Conservation (phyloP, 2,113 vertebrate species). For the Budorcas taxicolor region DNA sequence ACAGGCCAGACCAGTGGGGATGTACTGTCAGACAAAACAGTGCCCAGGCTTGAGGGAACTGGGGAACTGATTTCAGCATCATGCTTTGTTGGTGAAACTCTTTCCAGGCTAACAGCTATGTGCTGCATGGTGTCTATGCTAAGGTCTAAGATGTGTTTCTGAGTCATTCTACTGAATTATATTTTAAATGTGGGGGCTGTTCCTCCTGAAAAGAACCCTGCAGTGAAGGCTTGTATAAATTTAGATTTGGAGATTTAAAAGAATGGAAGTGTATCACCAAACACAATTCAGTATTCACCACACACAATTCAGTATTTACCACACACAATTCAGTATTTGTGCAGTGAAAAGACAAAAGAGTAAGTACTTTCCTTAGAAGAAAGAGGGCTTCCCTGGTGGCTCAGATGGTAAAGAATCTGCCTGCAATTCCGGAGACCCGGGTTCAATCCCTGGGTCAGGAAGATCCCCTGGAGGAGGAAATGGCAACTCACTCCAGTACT, state of each 20-base stretch:
- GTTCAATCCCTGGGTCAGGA: neutral
- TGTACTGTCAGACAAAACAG: neutral
- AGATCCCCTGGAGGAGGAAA: neutral
- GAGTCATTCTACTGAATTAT: neutral
- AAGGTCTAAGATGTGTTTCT: neutral
- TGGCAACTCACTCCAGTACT: neutral
- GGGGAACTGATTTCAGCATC: neutral
- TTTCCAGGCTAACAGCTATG: neutral
- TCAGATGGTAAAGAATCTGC: neutral
- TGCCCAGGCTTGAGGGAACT: neutral
- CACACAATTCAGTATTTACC: neutral
- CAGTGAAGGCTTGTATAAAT: neutral
- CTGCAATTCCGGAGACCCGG: neutral
- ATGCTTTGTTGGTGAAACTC: neutral
- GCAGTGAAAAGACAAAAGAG: neutral
- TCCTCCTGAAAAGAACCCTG: neutral
- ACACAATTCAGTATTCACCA: neutral
- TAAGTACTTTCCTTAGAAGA: neutral
- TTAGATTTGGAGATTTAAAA: neutral
- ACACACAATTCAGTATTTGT: neutral
- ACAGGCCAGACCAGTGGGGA: neutral
- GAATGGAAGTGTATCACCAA: neutral
- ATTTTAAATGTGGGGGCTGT: neutral
- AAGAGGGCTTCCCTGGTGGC: neutral
- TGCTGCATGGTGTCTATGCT: neutral